phyloP scores from a whole-genome alignment of 2,888 invertebrate species.

The Ptychoptera contaminata region DNA sequence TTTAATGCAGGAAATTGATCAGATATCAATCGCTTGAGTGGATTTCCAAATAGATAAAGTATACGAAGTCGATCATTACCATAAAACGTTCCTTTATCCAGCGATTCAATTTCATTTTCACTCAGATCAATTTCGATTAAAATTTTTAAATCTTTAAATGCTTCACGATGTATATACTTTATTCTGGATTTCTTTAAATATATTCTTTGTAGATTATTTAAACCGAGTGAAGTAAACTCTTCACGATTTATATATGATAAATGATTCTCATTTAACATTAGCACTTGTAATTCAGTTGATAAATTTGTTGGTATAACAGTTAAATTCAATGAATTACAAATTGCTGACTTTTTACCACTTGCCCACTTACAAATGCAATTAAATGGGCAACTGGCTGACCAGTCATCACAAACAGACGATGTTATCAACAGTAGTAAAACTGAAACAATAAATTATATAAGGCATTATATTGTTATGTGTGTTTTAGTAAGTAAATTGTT shows the following conservation, averaged over 20 bases:
- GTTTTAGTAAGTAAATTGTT: too few species aligned
- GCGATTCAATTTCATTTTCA: conserved; percentile 56
- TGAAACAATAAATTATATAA: background rate
- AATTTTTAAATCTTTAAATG: conserved; percentile 74
- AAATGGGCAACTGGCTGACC: conserved; percentile 69
- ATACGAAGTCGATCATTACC: conserved; percentile 70
- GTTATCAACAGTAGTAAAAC: conserved; percentile 12
- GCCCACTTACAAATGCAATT: conserved; percentile 87
- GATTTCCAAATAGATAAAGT: conserved; percentile 68
- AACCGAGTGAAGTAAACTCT: conserved; percentile 60
- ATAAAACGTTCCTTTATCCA: conserved; percentile 66
- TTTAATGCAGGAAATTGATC: conserved; percentile 71
- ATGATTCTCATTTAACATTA: conserved; percentile 69
- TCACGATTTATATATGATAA: conserved; percentile 59
- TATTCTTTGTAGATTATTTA: conserved; percentile 71
- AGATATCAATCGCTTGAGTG: conserved; percentile 50
- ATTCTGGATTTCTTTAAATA: conserved; percentile 63
- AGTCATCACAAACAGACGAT: conserved; percentile 50
- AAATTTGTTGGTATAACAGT: conserved; percentile 57
- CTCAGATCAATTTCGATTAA: conserved; percentile 76
- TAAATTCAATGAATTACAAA: conserved; percentile 67
- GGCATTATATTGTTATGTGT: too few species aligned
- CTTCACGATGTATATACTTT: conserved; percentile 60
- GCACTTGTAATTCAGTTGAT: conserved; percentile 54
- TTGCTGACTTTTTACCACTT: conserved; percentile 77